Base-by-base conservation (phyloP, 2,888 invertebrate genomes). In the Julus scanicus region DNA sequence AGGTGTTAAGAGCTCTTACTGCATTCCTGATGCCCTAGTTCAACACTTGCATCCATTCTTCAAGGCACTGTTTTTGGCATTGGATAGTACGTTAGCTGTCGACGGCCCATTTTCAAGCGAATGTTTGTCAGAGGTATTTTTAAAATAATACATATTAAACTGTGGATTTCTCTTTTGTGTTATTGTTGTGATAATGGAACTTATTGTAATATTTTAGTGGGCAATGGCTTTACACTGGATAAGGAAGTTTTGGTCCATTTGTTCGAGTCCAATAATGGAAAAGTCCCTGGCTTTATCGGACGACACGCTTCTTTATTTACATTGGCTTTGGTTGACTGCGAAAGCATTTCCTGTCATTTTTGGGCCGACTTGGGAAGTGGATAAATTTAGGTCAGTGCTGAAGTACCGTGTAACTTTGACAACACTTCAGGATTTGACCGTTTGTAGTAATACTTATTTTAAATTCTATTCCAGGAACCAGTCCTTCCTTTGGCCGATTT, bases 251-350 rank as follows among this genome's bases (percentile, higher is more conserved):
- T 87, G 87, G 87, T 20, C 39, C 1, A 11, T 83, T 20, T 87
- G 87, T 49, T 87, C 44, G n/a, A 63, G 44, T 40, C 80, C 87
- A 48, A 37, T 40, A n/a, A 37, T 48, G 71, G 87, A 80, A 40
- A 80, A 80, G 11, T n/a, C 71, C 71, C 49, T 87, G 20, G 11
- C 80, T 40, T 49, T 80, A 48, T 63, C 71, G 9, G 80, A 80
- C 13, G 87, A 80, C 13, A 44, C 87, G n/a, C 11, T 20, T 2
- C 88, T 89, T 15, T 80, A 85, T 49, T 44, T 89, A 39, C 89
- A 89, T 84, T 90, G 89, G 87, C 86, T 71, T 37, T 90, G 88
- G 90, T 84, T 89, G 84, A 49, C 57, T 29, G 49, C 88, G 13
- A 89, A 89, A n/a, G 83, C 88, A 13, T 71, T 88, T 84, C 89